Evolutionary conservation across 2,888 invertebrate genomes (phyloP), one percentile per base, ranked within the genome.

Genomic region (Tinea semifulvella): DNA sequence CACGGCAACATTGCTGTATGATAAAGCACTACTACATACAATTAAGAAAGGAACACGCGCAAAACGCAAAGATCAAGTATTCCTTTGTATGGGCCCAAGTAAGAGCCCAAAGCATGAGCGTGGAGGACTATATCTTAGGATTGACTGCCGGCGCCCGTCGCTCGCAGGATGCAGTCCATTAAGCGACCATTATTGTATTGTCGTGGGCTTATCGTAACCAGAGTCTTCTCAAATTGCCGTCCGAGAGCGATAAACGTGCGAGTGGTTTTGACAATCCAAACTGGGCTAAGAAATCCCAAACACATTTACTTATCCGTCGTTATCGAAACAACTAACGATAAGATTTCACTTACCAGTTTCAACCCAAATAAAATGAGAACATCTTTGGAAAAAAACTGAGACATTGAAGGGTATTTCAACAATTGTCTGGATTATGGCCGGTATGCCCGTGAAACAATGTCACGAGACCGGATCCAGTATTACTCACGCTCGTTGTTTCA

Each of bases 141-240:
- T 68, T 72, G 75, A 80, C 76, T 77, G 76, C 71, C 67, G 65
- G 72, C 69, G 71, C 66, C 61, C 64, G 63, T 59, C 53, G 52
- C 60, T 61, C 52, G 63, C 79, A 79, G 80, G 79, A 79, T 77
- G 73, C 61, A 59, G 50, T 52, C 76, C 68, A 77, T 80, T 79
- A 77, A 68, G 67, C 68, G 63, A 64, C 74, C 56, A 71, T 79
- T 75, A 77, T 73, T 71, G 74, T 74, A 77, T 79, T 80, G 79
- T 76, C 72, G 76, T 68, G 71, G 71, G 74, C 65, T 70, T 73
- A 68, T 70, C 66, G 73, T 71, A 68, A 16, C 35, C 35, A 4
- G 3, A 38, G 10, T 38, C 18, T 38, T 65, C 59, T 67, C 58
- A 64, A 63, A 68, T 68, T 67, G 65, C 52, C 58, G 53, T 57